phyloP scores from a whole-genome alignment of 2,797 vertebrate species.

The Squalus acanthias region DNA sequence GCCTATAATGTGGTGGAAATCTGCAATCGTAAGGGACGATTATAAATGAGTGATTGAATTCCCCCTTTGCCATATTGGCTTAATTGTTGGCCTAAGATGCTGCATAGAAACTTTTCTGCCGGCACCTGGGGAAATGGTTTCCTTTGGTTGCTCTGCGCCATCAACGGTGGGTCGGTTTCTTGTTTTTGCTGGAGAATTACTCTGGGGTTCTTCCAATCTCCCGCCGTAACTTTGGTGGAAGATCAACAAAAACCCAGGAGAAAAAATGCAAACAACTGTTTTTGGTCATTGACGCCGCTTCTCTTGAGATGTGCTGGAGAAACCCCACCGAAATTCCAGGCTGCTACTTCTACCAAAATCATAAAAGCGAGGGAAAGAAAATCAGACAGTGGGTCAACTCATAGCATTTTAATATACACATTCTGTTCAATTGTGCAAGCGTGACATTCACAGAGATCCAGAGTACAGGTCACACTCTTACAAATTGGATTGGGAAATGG shows the following conservation, averaged over 20 bases:
- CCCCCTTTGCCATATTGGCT: background rate
- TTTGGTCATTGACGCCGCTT: background rate
- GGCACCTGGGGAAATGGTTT: too few species aligned
- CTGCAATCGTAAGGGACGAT: background rate
- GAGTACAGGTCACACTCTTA: too few species aligned
- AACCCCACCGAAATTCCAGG: background rate
- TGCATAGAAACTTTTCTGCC: too few species aligned
- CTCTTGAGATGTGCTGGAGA: background rate
- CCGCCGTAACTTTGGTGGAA: background rate
- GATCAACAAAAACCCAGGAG: background rate
- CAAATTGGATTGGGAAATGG: background rate
- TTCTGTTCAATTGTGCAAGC: background rate
- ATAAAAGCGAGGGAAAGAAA: background rate
- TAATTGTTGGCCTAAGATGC: background rate
- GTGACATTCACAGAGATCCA: background rate
- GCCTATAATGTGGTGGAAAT: background rate
- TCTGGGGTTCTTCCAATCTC: too few species aligned
- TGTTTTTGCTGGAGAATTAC: too few species aligned
- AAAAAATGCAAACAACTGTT: background rate
- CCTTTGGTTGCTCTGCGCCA: too few species aligned
- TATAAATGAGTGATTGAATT: constrained; percentile 18
- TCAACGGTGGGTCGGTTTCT: too few species aligned
- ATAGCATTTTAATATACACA: background rate
- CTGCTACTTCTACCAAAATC: background rate
- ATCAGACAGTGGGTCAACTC: too few species aligned